Conservation (phyloP, 2,888 invertebrate species). For the Drosophila anceps region DNA sequence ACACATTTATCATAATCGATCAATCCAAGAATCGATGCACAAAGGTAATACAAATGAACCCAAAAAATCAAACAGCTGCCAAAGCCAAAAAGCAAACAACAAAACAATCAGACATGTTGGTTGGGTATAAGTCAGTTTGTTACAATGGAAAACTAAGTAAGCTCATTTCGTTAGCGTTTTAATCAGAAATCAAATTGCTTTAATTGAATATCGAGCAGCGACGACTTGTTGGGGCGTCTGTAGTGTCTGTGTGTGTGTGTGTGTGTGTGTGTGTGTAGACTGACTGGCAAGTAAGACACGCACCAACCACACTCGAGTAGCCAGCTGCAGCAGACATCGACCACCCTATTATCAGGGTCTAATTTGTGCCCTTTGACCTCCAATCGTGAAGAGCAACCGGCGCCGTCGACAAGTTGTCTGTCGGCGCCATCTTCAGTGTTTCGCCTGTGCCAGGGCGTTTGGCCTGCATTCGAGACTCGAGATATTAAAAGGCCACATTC, state of each 20-base stretch:
- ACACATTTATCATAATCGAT: slow-evolving; percentile 48
- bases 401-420: slow-evolving; percentile 53
- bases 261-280: not conserved
- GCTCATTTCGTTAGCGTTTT: slow-evolving; percentile 25
- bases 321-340: slow-evolving; percentile 1
- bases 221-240: slow-evolving; percentile 6
- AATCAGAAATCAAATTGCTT: slow-evolving; percentile 51
- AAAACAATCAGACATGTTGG: slow-evolving; percentile 10
- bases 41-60: slow-evolving; percentile 37
- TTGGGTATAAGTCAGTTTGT: slow-evolving; percentile 44
- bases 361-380: slow-evolving; percentile 50
- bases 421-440: slow-evolving; percentile 32
- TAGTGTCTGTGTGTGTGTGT: too few relatives aligned
- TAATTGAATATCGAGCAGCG: slow-evolving; percentile 48
- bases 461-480: slow-evolving; percentile 19
- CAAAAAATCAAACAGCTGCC: slow-evolving; percentile 51
- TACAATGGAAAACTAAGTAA: slow-evolving; percentile 1
- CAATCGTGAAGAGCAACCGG: slow-evolving; percentile 30
- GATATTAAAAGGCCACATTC: slow-evolving; percentile 35
- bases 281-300: slow-evolving; percentile 18
- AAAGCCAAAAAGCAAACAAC: not conserved
- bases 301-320: not conserved
- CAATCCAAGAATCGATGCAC: slow-evolving; percentile 41
- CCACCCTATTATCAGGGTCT: slow-evolving; percentile 21
- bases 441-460: not conserved